Conservation (phyloP, 2,797 vertebrate genomes). For the Cryptoblepharus egeriae region DNA sequence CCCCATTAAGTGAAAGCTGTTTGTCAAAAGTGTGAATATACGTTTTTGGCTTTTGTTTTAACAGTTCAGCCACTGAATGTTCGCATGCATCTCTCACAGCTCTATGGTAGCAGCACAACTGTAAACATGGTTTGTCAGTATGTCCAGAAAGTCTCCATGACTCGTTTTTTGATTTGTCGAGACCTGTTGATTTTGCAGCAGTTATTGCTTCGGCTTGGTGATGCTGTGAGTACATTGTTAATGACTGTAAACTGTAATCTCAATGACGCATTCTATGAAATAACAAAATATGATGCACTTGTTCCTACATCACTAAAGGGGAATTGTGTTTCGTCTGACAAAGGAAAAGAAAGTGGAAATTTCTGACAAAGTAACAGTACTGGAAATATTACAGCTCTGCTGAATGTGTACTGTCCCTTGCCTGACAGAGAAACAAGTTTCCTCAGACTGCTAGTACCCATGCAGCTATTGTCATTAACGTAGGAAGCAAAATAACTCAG, state of each 20-base stretch:
- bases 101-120: conserved; percentile 83
- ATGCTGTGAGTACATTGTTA: conserved; percentile 79
- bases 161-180: conserved; percentile 88
- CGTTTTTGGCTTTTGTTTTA: neutral
- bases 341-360: neutral
- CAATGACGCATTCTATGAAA: neutral
- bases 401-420: neutral
- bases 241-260: neutral
- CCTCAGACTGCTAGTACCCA: neutral
- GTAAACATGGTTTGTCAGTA: conserved; percentile 82
- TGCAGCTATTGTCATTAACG: neutral
- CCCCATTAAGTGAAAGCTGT: neutral
- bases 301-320: no score
- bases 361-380: no score
- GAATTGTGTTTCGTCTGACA: neutral
- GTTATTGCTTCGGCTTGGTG: conserved; percentile 85
- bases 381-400: neutral
- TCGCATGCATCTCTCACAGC: conserved; percentile 86
- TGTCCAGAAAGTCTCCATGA: conserved; percentile 82
- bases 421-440: neutral
- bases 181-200: conserved; percentile 93
- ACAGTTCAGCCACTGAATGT: conserved; percentile 82
- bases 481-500: neutral
- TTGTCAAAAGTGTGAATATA: neutral
- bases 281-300: no score